Conservation (phyloP, 2,113 vertebrate species). For the Oxyura jamaicensis region DNA sequence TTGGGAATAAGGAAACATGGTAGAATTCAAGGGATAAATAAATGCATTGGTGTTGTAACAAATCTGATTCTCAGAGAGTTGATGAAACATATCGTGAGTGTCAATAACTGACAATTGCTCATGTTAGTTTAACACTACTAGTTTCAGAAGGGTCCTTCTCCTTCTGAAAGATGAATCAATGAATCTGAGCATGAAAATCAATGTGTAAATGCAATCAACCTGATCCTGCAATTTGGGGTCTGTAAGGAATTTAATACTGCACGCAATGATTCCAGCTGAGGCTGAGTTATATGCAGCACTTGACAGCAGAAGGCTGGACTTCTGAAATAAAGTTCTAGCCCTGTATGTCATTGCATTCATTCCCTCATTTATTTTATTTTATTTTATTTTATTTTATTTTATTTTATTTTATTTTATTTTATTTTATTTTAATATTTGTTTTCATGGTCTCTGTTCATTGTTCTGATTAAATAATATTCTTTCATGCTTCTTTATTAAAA, state of each 20-base stretch:
- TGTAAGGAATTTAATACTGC: background rate
- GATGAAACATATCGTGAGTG: background rate
- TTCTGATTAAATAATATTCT: background rate
- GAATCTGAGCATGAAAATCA: conserved; percentile 29
- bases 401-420: background rate
- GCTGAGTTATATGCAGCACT: background rate
- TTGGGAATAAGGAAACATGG: background rate
- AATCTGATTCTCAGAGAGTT: background rate
- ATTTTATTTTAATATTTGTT: background rate
- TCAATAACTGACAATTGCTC: background rate
- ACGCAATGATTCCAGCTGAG: background rate
- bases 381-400: background rate
- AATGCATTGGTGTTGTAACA: background rate
- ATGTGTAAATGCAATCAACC: background rate
- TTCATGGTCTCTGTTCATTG: background rate
- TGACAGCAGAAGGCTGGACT: background rate
- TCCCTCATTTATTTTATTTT: no score
- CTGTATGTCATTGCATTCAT: background rate
- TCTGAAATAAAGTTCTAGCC: background rate
- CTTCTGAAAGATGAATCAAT: conserved; percentile 36
- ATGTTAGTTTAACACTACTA: conserved; percentile 40
- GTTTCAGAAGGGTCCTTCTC: conserved; percentile 53
- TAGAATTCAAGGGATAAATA: background rate
- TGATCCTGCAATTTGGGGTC: background rate
- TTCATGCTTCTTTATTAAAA: background rate